phyloP scores from a whole-genome alignment of 2,888 invertebrate species.

The Megalurothrips usitatus region DNA sequence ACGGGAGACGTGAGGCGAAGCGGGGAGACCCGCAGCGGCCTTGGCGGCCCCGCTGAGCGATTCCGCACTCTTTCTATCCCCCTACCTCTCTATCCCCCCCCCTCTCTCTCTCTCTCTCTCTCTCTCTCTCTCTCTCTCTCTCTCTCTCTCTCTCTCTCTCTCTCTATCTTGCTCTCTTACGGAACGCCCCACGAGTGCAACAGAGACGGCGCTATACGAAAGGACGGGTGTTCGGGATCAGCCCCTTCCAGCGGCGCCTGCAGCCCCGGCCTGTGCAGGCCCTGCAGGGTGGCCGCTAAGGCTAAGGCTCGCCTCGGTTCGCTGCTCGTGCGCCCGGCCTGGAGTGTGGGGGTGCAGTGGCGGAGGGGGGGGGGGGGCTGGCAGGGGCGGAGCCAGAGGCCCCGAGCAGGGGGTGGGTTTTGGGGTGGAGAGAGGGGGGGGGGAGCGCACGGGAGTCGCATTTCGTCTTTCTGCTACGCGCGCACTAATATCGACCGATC shows the following conservation, averaged over 20 bases:
- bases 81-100: background rate
- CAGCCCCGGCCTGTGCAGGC: background rate
- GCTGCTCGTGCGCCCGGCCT: background rate
- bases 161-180: too few relatives aligned
- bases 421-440: background rate
- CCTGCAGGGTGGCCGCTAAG: too few relatives aligned
- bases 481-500: constrained; percentile 13
- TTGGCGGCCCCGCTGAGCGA: too few relatives aligned
- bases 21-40: too few relatives aligned
- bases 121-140: too few relatives aligned
- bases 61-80: background rate
- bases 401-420: background rate
- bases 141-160: too few relatives aligned
- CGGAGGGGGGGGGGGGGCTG: background rate
- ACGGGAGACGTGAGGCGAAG: too few relatives aligned
- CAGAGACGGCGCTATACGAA: background rate
- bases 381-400: background rate
- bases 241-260: too few relatives aligned
- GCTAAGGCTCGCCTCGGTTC: background rate
- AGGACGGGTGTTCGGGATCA: too few relatives aligned
- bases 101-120: background rate
- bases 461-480: background rate
- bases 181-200: too few relatives aligned
- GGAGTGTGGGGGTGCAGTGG: background rate
- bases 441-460: background rate